A percentile compares a stretch with the other conserved stretches of the same genome.
Evolutionary conservation across 2,113 vertebrate species (phyloP).

Genomic region (Notothenia coriiceps): DNA sequence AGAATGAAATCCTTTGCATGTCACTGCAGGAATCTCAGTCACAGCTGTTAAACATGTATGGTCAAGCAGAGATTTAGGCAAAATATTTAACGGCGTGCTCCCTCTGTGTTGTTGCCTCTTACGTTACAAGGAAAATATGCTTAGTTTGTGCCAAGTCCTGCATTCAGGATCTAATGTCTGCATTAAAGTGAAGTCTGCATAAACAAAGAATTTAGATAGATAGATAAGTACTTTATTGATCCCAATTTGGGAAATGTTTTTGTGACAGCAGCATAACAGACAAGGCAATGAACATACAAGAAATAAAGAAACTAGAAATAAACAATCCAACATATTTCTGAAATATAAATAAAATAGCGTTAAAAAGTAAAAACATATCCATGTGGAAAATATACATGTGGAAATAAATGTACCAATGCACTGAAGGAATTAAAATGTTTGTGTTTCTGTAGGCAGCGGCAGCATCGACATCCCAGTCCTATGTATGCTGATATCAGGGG

Average conservation of each 20-base stretch:
- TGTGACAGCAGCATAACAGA: too few species aligned
- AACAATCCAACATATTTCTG: too few species aligned
- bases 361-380: too few species aligned
- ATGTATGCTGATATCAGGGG: conserved; percentile 89
- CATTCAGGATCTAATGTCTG: neutral
- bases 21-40: conserved; percentile 22
- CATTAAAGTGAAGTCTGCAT: neutral
- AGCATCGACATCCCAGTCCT: conserved; percentile 93
- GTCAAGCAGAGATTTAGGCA: conserved; percentile 29
- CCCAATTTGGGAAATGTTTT: too few species aligned
- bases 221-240: too few species aligned
- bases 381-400: too few species aligned
- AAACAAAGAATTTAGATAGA: neutral
- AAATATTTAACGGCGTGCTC: neutral
- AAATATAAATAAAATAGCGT: too few species aligned
- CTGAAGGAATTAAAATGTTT: conserved; percentile 6
- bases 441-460: conserved; percentile 82
- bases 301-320: too few species aligned
- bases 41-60: conserved; percentile 22
- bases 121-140: neutral
- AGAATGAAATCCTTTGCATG: conserved; percentile 30
- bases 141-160: neutral
- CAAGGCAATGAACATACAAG: too few species aligned
- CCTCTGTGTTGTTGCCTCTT: neutral
- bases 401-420: neutral